Evolutionary conservation across 2,113 vertebrate species (phyloP), one percentile per base, ranked within the genome.

Genomic region (Misgurnus mizolepis): DNA sequence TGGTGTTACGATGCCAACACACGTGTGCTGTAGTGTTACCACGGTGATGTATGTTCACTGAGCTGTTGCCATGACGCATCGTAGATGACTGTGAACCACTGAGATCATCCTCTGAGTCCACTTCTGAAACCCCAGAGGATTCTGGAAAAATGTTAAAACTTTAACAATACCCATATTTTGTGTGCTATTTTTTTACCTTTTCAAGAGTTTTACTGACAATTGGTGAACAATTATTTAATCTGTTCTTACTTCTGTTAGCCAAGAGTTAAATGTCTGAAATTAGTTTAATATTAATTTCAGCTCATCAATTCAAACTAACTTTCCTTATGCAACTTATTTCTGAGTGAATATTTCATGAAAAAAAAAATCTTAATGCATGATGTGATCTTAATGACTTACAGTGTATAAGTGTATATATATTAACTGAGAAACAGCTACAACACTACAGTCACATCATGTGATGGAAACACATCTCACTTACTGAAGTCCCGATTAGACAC

Each of bases 1-100:
- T 99, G 94, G 97, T 98, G 92, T 95, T 98, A 90, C 97, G 94
- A 88, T 99, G 98, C 97, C 98, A 99, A 92, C 97, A 99, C 90
- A 99, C 98, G 77, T 99, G 97, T 90, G 97, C 97, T 92, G 96
- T 98, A 82, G 97, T 98, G 95, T 99, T 99, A 91, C 96, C 97
- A 86, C 97, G 97, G 90, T 97, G 96, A 74, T 95, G 94, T 41
- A 93, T 11, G 73, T 50, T 76, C 53, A 76, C 66, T 15, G 83
- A 70, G 69, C 47, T 79, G 75, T 75, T 81, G 64, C 79, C 88
- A 83, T 96, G 94, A 91, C 92, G 94, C 89, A 98, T 96, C 88
- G 95, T 91, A 40, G 95, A 96, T 76, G 93, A 93, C 83, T 93
- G 95, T 4, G 95, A 95, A 65, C 95, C 91, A 71, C 93, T 91